Evolutionary conservation across 2,113 vertebrate species (phyloP).

Genomic region (Oncorhynchus keta): DNA sequence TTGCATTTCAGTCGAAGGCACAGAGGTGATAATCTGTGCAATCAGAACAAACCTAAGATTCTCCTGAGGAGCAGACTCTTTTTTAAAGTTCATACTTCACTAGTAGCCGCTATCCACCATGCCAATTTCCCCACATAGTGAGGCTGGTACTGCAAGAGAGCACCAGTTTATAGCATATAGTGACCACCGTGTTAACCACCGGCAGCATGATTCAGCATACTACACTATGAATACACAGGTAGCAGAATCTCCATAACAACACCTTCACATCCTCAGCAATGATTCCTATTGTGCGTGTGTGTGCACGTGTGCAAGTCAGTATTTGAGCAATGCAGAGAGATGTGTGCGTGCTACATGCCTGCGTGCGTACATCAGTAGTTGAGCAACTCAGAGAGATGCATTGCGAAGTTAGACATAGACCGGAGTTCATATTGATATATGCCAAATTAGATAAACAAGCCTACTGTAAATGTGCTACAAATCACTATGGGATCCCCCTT

Average conservation of each 20-base stretch:
- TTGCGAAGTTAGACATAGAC: background rate
- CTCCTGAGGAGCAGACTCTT: conserved; percentile 19
- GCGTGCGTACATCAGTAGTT: too few relatives aligned
- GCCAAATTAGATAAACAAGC: conserved; percentile 39
- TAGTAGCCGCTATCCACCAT: conserved; percentile 12
- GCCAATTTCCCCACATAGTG: conserved; percentile 3
- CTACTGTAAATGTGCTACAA: conserved; percentile 47
- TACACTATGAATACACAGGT: background rate
- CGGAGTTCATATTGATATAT: conserved; percentile 10
- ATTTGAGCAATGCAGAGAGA: background rate
- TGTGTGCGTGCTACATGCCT: too few relatives aligned
- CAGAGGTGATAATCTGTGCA: conserved; percentile 50
- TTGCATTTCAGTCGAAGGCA: conserved; percentile 46
- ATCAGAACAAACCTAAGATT: conserved; percentile 32
- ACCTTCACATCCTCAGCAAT: background rate
- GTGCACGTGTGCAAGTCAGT: background rate
- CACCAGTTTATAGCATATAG: conserved; percentile 24
- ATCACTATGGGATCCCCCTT: conserved; percentile 46
- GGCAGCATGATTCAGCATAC: conserved; percentile 1
- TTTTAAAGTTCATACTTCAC: conserved; percentile 51
- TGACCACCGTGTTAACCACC: background rate
- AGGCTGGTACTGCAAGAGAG: background rate
- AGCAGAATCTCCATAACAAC: background rate
- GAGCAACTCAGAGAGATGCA: background rate
- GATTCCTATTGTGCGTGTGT: background rate